Base-by-base conservation (phyloP, 1,140 invertebrate genomes). In the Scaptomyza graminum region DNA sequence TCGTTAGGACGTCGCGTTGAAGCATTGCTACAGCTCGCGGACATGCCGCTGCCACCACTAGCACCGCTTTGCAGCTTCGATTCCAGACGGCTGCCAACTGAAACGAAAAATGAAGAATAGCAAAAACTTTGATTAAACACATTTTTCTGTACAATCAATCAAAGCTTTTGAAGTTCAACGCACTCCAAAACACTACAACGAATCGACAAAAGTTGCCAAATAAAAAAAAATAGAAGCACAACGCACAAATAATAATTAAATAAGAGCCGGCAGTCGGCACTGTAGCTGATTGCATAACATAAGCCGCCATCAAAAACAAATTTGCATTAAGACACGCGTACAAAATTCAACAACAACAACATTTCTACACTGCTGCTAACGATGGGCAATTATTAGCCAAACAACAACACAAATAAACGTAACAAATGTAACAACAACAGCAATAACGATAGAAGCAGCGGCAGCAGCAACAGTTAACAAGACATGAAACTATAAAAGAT, bases 181-280 rank as follows among this genome's bases (percentile, higher is more conserved):
- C 25, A 55, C 60, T 46, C 6, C 9, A n/a, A 28, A 13, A 43
- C 12, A 34, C 16, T 7, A 8, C 8, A 34, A 9, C 31, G 31
- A 8, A 34, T 9, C 6, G 9, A n/a, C n/a, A 39, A 39, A 68
- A 68, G 34, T 61, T 52, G 46, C 13, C n/a, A 31, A 2, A 39
- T 44, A 50, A 37, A 39, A 34, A 43, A 43, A 55, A 39, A 39
- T 12, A 61, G 8, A 12, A n/a, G 0, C 5, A 4, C 12, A 31
- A 0, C 50, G 37, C 0, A 28, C 44, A 43, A 46, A 13, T 28
- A 65, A 61, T 68, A 93, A 70, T 94, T 93, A 18, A 73, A 66
- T 59, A 68, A 74, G 51, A 51, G 72, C 18, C 31, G 28, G 72
- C 18, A 22, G 28, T 34, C 31, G 9, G 13, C 52, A n/a, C n/a